Conservation (phyloP, 2,797 vertebrate species). For the Brachyalestes nurse region DNA sequence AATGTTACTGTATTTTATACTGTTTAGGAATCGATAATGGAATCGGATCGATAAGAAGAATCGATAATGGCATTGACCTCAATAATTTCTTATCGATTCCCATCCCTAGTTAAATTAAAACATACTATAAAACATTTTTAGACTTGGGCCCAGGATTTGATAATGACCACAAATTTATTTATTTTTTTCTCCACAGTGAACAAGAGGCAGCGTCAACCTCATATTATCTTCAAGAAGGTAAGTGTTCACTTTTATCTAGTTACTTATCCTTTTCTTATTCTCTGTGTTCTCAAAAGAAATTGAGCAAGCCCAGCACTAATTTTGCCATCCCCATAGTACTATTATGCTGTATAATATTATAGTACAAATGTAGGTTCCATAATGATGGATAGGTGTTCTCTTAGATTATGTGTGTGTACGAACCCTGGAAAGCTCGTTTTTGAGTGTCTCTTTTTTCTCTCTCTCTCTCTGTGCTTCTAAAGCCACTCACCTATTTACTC, state of each 20-base stretch:
- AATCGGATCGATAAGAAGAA: too few relatives aligned
- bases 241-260: neutral
- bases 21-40: too few relatives aligned
- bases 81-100: too few relatives aligned
- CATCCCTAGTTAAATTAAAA: too few relatives aligned
- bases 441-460: neutral
- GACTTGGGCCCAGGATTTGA: too few relatives aligned
- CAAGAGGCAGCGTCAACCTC: slow-evolving; percentile 43
- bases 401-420: neutral
- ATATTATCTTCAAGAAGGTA: slow-evolving; percentile 67
- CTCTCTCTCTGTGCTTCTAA: neutral
- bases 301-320: neutral
- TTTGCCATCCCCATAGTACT: neutral
- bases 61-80: too few relatives aligned
- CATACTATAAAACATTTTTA: too few relatives aligned
- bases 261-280: neutral
- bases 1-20: too few relatives aligned
- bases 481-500: neutral
- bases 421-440: neutral
- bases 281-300: neutral
- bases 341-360: too few relatives aligned
- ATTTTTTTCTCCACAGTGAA: too few relatives aligned
- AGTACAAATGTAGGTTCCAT: too few relatives aligned
- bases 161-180: too few relatives aligned
- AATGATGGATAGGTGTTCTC: neutral